These are phyloP conservation scores for Patella vulgata DNA, from an alignment of 1,140 invertebrate species.

Conservation along the genomic window DNA sequence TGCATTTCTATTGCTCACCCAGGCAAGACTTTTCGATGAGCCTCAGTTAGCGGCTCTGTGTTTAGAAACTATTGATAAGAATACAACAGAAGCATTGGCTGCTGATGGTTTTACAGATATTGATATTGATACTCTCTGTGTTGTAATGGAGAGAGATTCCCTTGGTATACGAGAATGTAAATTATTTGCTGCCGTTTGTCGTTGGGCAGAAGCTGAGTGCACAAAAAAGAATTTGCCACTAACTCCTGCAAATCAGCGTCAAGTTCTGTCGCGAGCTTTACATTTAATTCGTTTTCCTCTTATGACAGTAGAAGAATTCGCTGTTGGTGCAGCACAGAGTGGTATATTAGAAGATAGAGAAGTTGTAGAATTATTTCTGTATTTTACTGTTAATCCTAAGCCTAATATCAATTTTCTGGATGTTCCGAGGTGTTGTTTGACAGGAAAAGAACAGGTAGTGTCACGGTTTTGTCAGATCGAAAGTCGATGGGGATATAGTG, in stretches of 20 bases:
- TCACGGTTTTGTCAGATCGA: conserved; percentile 85
- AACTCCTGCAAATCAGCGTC: conserved; percentile 77
- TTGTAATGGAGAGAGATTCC: conserved; percentile 84
- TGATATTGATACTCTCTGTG: conserved; percentile 83
- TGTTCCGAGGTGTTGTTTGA: conserved; percentile 82
- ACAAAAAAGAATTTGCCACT: conserved; percentile 73
- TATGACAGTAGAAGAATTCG: conserved; percentile 90
- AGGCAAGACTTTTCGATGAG: conserved; percentile 85
- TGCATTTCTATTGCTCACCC: conserved; percentile 85
- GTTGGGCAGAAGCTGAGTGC: conserved; percentile 87
- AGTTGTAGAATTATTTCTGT: conserved; percentile 82
- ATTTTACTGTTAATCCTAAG: conserved; percentile 84
- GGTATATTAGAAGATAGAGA: conserved; percentile 81
- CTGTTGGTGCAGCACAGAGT: conserved; percentile 76
- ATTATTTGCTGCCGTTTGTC: conserved; percentile 77
- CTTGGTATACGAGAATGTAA: conserved; percentile 83
- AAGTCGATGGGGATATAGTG: conserved; percentile 87
- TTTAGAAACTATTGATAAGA: conserved; percentile 87
- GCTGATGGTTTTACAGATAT: conserved; percentile 90
- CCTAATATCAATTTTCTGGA: conserved; percentile 78
- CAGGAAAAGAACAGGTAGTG: conserved; percentile 84
- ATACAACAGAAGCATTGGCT: conserved; percentile 81
- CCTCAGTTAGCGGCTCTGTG: conserved; percentile 81
- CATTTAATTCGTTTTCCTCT: conserved; percentile 84
- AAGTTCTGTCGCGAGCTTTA: conserved; percentile 76